A percentile compares a stretch with the other conserved stretches of the same genome.
phyloP scores from a whole-genome alignment of 2,888 invertebrate species.

The Taphrorychus bicolor region DNA sequence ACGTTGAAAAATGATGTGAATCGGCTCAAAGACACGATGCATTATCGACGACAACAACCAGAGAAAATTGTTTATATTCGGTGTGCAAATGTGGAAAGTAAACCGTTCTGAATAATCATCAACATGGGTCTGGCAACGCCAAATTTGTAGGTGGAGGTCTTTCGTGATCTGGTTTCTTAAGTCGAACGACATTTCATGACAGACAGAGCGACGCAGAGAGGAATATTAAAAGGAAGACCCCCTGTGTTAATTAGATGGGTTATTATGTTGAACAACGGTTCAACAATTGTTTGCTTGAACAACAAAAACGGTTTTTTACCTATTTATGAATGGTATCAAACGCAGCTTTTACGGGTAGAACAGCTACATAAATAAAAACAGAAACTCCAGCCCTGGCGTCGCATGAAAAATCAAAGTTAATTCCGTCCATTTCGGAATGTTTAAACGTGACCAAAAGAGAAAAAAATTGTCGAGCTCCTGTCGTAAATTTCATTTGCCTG shows the following conservation, averaged over 20 bases:
- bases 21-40: not conserved
- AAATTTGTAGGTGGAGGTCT: not conserved
- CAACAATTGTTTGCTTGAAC: not conserved
- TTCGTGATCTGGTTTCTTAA: not conserved
- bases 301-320: not conserved
- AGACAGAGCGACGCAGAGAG: not conserved
- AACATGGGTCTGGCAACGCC: not conserved
- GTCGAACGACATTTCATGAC: not conserved
- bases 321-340: too few relatives aligned
- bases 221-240: not conserved
- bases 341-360: too few relatives aligned
- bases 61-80: not conserved
- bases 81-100: not conserved
- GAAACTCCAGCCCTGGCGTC: not conserved
- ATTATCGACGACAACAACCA: not conserved
- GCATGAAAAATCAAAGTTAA: constrained; percentile 1
- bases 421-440: not conserved
- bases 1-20: not conserved
- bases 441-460: not conserved
- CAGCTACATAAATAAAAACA: not conserved
- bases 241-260: not conserved
- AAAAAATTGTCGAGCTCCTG: not conserved
- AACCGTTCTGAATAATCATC: not conserved
- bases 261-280: not conserved
- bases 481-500: constrained; percentile 1